phyloP scores from a whole-genome alignment of 2,797 vertebrate genomes.

The Spinus pinus region DNA sequence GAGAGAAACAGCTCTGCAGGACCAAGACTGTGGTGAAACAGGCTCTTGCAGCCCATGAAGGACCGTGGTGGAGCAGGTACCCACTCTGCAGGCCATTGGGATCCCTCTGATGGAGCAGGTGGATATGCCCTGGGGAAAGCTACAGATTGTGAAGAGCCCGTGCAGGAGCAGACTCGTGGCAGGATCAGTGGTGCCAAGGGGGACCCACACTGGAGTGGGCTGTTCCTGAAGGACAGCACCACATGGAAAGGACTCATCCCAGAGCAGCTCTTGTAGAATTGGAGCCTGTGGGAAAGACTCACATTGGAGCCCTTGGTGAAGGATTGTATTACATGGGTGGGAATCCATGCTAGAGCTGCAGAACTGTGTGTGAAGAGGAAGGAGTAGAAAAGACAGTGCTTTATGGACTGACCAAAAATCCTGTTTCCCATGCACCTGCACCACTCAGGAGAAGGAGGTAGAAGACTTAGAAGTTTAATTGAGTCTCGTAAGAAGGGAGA shows the following conservation, averaged over 20 bases:
- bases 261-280: not conserved
- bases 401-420: not conserved
- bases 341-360: not conserved
- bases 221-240: not conserved
- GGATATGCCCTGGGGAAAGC: not conserved
- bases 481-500: not conserved
- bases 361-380: not conserved
- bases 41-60: not conserved
- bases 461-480: not conserved
- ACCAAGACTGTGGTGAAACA: no score
- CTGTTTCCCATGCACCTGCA: not conserved
- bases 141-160: not conserved
- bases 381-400: accelerated
- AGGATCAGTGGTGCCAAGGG: not conserved
- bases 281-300: not conserved
- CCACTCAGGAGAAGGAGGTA: not conserved
- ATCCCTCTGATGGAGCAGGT: not conserved
- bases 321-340: not conserved
- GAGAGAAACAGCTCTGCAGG: not conserved
- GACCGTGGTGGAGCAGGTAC: accelerated
- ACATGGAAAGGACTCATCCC: not conserved
- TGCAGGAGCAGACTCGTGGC: not conserved
- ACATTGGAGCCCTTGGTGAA: not conserved
- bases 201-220: accelerated
- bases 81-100: accelerated